A percentile compares a stretch with the other conserved stretches of the same genome.
These are phyloP conservation scores for Peucedramus taeniatus DNA, from an alignment of 2,113 vertebrate genomes.

Conservation along the genomic window DNA sequence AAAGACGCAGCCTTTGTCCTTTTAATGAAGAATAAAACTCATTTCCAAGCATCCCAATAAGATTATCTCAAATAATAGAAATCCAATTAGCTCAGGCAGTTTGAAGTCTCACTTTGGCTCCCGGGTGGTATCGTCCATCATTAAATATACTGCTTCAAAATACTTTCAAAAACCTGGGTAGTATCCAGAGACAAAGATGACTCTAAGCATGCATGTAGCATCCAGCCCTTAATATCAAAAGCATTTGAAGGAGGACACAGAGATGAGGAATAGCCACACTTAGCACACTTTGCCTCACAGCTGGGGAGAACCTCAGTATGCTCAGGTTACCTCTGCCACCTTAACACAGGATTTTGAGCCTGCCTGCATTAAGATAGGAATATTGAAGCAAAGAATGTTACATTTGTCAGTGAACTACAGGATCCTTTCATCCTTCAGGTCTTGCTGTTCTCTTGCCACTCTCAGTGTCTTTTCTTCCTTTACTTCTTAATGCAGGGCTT, in stretches of 20 bases:
- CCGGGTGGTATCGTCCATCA: background rate
- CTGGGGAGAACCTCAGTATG: background rate
- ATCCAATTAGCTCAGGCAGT: slow-evolving; percentile 54
- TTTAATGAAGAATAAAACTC: slow-evolving; percentile 59
- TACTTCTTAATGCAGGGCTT: background rate
- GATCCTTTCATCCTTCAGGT: background rate
- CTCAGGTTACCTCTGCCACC: background rate
- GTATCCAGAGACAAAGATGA: background rate
- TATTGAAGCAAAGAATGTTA: background rate
- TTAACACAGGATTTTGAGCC: background rate
- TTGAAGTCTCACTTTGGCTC: slow-evolving; percentile 57
- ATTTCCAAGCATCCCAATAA: slow-evolving; percentile 62
- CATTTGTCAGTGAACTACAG: background rate
- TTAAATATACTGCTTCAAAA: slow-evolving; percentile 19
- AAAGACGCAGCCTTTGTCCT: slow-evolving; percentile 46
- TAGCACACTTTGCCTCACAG: background rate
- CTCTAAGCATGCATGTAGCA: background rate
- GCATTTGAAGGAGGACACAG: background rate
- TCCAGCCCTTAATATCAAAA: background rate
- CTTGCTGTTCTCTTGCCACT: background rate
- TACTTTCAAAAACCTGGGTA: background rate
- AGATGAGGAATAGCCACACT: background rate
- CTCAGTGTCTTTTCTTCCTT: background rate
- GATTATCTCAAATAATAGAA: slow-evolving; percentile 67
- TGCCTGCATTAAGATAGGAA: background rate